These are phyloP conservation scores for Xenotilapia flavipinnis DNA, from an alignment of 2,113 vertebrate species.

Conservation along the genomic window DNA sequence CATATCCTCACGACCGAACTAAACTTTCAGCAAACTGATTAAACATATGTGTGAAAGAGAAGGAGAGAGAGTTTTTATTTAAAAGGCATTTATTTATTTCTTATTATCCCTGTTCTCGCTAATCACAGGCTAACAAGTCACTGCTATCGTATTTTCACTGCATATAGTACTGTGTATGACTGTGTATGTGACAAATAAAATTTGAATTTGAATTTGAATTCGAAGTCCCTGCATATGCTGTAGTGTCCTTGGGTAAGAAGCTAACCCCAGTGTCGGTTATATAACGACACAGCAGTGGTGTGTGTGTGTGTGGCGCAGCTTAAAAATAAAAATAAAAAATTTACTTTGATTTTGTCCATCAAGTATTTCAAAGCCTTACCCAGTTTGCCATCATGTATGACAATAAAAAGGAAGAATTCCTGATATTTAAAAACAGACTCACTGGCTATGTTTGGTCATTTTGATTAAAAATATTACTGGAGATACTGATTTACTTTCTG, in stretches of 20 bases:
- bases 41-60: neutral
- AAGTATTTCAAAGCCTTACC: neutral
- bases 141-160: neutral
- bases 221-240: neutral
- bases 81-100: neutral
- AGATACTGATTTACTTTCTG: neutral
- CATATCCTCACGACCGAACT: accelerated
- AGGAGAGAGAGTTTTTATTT: neutral
- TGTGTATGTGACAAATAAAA: neutral
- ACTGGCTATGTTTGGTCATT: neutral
- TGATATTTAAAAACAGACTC: neutral
- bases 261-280: neutral
- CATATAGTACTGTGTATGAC: neutral
- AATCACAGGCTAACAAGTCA: accelerated
- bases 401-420: neutral
- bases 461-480: neutral
- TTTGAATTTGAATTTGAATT: neutral
- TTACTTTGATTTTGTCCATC: neutral
- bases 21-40: neutral
- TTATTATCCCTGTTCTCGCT: neutral
- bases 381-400: neutral
- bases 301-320: neutral
- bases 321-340: neutral
- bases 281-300: neutral
- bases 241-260: neutral